Base-by-base conservation (phyloP, 2,797 vertebrate species). In the Manis crassicaudata region DNA sequence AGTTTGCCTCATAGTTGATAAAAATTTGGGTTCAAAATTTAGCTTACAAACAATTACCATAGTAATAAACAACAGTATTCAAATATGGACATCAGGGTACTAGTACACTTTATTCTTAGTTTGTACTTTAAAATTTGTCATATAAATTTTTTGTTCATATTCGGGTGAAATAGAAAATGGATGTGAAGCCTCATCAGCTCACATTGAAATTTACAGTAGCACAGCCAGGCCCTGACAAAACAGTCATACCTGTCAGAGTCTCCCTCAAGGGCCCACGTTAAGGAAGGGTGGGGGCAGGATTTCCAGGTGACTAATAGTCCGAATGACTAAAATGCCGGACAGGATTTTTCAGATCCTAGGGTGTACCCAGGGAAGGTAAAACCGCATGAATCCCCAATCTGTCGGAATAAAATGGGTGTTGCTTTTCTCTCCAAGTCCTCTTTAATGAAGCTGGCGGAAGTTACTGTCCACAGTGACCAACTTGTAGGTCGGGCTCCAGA, bases 281-380 rank as follows among this genome's bases (percentile, higher is more conserved):
- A 67, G 90, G 73, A 46, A 82, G 92, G 85, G 79, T 29, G 95
- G 77, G 86, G 72, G 70, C 54, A 56, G 18, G 52, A 16, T 68
- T 58, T 81, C 70, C 16, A 56, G 92, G 88, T 95, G 96, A 93
- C 97, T 90, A 62, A 94, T 12, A 35, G 54, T 23, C 92, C 32
- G 32, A 60, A 4, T 94, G 92, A 91, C 86, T 89, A 50, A 75
- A 83, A 87, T n/a, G 80, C 81, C 23, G 0, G 80, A 8, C 88
- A 56, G 37, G 94, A 32, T 29, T 72, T 88, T 62, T 85, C 96
- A 94, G 88, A 32, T 73, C 89, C 54, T 23, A 40, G 93, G 88
- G 92, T 87, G 60, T 40, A 50, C 77, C 90, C 56, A 3, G 84
- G 60, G 54, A 75, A n/a, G 83, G 46, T 17, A 37, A 40, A n/a